A percentile compares a stretch with the other conserved stretches of the same genome.
These are phyloP conservation scores for Theropithecus gelada DNA, from an alignment of 2,113 vertebrate species.

Conservation along the genomic window DNA sequence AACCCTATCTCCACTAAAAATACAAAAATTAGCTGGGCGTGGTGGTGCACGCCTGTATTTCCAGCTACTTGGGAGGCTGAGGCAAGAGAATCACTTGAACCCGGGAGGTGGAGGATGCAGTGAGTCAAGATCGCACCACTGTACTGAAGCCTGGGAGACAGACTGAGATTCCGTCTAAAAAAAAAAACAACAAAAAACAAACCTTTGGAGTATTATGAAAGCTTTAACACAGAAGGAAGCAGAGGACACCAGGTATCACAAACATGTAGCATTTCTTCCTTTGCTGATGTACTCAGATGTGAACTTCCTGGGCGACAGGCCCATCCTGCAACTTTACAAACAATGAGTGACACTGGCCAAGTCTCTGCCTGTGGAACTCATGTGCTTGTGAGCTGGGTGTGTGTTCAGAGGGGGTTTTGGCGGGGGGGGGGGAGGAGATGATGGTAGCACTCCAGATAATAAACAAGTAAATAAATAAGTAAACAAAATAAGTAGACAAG, in stretches of 20 bases:
- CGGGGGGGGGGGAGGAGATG: accelerated
- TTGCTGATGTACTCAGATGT: background rate
- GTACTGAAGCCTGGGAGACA: too few relatives aligned
- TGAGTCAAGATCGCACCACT: too few relatives aligned
- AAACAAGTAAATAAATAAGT: background rate
- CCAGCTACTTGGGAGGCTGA: too few relatives aligned
- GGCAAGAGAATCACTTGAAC: too few relatives aligned
- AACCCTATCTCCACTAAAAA: too few relatives aligned
- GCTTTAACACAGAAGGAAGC: background rate
- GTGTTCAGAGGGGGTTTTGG: too few relatives aligned
- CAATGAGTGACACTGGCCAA: background rate
- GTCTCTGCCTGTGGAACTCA: background rate
- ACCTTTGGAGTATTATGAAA: background rate
- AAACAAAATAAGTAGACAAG: background rate
- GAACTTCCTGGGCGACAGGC: background rate
- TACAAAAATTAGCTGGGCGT: too few relatives aligned
- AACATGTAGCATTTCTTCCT: background rate
- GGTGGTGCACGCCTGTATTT: too few relatives aligned
- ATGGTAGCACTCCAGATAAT: background rate
- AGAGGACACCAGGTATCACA: background rate
- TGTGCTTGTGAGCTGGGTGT: accelerated
- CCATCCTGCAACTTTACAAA: too few relatives aligned
- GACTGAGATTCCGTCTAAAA: too few relatives aligned
- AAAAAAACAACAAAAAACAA: too few relatives aligned
- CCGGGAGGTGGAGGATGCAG: too few relatives aligned